A percentile compares a stretch with the other conserved stretches of the same genome.
These are phyloP conservation scores for Galerucella pusilla DNA, from an alignment of 2,888 invertebrate genomes.

Conservation along the genomic window DNA sequence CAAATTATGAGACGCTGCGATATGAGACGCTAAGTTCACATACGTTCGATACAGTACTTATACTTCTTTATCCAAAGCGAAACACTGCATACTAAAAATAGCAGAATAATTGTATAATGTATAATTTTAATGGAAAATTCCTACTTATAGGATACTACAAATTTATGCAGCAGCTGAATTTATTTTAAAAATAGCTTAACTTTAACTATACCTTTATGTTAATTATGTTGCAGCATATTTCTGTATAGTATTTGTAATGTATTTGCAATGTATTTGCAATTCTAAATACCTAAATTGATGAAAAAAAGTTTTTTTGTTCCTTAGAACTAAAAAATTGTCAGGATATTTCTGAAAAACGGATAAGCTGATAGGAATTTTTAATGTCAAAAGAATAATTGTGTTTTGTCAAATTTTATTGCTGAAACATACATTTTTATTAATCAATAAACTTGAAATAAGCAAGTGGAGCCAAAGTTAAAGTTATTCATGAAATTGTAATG, in stretches of 20 bases:
- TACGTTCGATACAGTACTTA: background rate
- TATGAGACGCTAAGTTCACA: no score
- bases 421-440: no score
- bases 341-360: background rate
- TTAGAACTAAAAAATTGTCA: background rate
- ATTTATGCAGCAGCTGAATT: background rate
- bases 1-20: no score
- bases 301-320: background rate
- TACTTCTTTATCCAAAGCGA: constrained; percentile 1
- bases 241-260: background rate
- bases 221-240: constrained; percentile 3
- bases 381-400: background rate
- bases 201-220: background rate
- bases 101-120: background rate
- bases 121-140: background rate
- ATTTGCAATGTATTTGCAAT: no score
- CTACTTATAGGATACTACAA: background rate
- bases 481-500: no score
- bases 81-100: background rate
- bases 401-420: no score
- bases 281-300: no score
- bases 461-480: no score
- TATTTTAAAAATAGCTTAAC: background rate
- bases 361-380: background rate
- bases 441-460: no score